A percentile compares a stretch with the other conserved stretches of the same genome.
Conservation (phyloP, 2,888 invertebrate genomes). For the Hemicrepidius hirtus region DNA sequence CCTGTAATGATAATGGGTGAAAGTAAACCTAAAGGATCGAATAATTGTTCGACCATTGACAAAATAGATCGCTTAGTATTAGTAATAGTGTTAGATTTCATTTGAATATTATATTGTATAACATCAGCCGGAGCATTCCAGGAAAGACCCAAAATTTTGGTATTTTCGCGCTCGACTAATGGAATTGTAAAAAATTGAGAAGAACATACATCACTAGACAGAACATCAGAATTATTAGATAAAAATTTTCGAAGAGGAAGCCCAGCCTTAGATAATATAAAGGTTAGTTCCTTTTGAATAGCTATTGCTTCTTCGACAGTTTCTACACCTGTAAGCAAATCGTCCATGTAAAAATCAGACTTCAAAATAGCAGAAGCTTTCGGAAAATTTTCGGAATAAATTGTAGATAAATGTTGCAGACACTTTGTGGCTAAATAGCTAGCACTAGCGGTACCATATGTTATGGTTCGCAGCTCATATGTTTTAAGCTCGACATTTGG, state of each 20-base stretch:
- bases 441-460: slow-evolving; percentile 57
- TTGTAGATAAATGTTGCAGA: slow-evolving; percentile 48
- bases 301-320: not conserved
- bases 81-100: not conserved
- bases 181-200: slow-evolving; percentile 11
- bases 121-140: not conserved
- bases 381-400: slow-evolving; percentile 5
- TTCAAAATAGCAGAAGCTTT: slow-evolving; percentile 16
- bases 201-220: not conserved
- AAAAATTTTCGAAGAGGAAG: slow-evolving; percentile 31
- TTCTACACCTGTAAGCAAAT: slow-evolving; percentile 33
- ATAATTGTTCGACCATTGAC: slow-evolving; percentile 9
- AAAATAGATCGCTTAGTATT: slow-evolving; percentile 16
- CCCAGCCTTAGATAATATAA: slow-evolving; percentile 12
- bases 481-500: slow-evolving; percentile 42
- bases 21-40: slow-evolving; percentile 13
- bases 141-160: slow-evolving; percentile 10
- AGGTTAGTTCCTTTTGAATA: slow-evolving; percentile 6
- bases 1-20: slow-evolving; percentile 1
- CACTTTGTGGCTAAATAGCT: slow-evolving; percentile 53
- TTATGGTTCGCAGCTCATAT: slow-evolving; percentile 54
- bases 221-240: slow-evolving; percentile 20
- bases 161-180: slow-evolving; percentile 22
- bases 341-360: slow-evolving; percentile 43
- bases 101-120: not conserved